Base-by-base conservation (phyloP, 2,113 vertebrate genomes). In the Emberiza fucata region DNA sequence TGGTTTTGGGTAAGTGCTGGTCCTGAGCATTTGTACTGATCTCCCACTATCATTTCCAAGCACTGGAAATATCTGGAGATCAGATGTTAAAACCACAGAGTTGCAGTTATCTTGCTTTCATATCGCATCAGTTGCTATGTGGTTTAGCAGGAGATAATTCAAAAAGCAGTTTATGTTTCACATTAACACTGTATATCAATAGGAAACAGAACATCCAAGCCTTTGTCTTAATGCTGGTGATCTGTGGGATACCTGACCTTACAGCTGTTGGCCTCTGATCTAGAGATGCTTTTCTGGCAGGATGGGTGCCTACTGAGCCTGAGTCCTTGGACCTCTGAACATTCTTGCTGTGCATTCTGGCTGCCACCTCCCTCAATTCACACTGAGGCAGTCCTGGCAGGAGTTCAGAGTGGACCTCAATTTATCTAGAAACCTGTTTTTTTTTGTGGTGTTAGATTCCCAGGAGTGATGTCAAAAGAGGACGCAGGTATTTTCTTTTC, bases 71-170 rank as follows among this genome's bases (percentile, higher is more conserved):
- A 48, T 27, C 48, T 95, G 64, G 31, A 70, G 39, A 84, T 93
- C 76, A 92, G 37, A 39, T 22, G 4, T 40, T 68, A 68, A 86
- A 92, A 48, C 65, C 76, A 14, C 72, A 53, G 14, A 2, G 4
- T 86, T 78, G 17, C 16, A 71, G 39, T 95, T 92, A 22, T 92
- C 64, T 84, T 79, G 53, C 80, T 81, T 88, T 88, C 44, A 0
- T 78, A 48, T 64, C 85, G 31, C 63, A 56, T 69, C 54, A 42
- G 68, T 91, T 90, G 72, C 64, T 69, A 12, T 45, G 40, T 75
- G 94, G 69, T 59, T 90, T 86, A 84, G 76, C 75, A 78, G 71
- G 45, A 88, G 90, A 94, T 96, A 90, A 92, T 76, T 84, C 86
- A 53, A 73, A 53, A 70, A 93, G 69, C 6, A 2, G 86, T 78